phyloP scores from a whole-genome alignment of 2,888 invertebrate genomes.

The Furcula furcula region DNA sequence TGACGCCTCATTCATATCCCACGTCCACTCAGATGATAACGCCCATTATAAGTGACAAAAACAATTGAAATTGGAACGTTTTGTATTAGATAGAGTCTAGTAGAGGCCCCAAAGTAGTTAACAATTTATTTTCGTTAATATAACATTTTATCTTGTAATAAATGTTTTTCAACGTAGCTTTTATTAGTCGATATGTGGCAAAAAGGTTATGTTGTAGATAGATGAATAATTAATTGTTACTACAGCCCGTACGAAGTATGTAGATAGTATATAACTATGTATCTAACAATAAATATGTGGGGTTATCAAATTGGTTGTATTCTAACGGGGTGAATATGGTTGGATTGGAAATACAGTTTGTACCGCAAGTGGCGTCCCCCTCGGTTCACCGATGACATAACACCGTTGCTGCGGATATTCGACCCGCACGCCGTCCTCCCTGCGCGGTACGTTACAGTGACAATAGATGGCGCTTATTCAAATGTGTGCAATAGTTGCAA shows the following conservation, averaged over 20 bases:
- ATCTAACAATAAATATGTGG: constrained; percentile 31
- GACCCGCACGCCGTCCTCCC: constrained; percentile 85
- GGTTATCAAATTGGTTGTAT: constrained; percentile 30
- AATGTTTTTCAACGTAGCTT: constrained; percentile 9
- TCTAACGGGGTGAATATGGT: constrained; percentile 49
- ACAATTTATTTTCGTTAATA: constrained; percentile 18
- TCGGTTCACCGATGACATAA: constrained; percentile 89
- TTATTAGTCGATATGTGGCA: constrained; percentile 21
- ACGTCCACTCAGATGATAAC: too few species aligned
- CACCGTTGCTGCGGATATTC: constrained; percentile 88
- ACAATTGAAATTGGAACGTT: constrained; percentile 19
- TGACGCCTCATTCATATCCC: too few species aligned
- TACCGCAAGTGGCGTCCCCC: constrained; percentile 93
- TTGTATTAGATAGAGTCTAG: constrained; percentile 15
- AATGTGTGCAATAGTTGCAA: constrained; percentile 55
- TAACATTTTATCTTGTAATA: constrained; percentile 22
- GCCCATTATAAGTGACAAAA: constrained; percentile 23
- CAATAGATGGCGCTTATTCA: constrained; percentile 70
- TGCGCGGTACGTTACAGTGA: constrained; percentile 74
- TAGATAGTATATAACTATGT: constrained; percentile 43
- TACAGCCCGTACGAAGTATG: constrained; percentile 25
- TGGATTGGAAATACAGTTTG: constrained; percentile 80
- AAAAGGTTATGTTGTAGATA: constrained; percentile 38
- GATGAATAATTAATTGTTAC: constrained; percentile 17
- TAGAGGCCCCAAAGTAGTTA: constrained; percentile 22